These are phyloP conservation scores for Tromatobia lineatoria DNA, from an alignment of 2,888 invertebrate species.

Conservation along the genomic window DNA sequence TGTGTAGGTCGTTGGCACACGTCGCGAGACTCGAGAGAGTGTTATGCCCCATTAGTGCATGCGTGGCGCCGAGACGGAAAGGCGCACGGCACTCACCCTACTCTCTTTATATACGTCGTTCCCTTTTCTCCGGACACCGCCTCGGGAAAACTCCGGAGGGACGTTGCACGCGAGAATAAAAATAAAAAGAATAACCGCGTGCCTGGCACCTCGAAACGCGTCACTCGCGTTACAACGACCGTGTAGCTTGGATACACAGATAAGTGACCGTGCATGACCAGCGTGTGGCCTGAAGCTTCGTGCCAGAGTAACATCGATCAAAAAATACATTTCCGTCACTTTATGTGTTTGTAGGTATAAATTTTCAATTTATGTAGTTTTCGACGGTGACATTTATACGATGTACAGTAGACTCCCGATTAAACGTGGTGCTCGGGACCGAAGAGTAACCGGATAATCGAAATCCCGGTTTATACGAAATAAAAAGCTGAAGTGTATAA, in stretches of 20 bases:
- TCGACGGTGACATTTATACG: too few species aligned
- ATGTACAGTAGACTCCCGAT: too few species aligned
- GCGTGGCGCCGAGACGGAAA: constrained; percentile 56
- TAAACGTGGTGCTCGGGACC: too few species aligned
- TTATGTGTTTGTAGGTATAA: neutral
- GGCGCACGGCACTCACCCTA: constrained; percentile 34
- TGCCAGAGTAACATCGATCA: neutral
- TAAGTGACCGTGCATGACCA: neutral
- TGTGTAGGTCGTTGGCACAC: constrained; percentile 56
- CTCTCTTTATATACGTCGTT: constrained; percentile 1
- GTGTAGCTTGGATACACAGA: neutral
- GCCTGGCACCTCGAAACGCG: constrained; percentile 9
- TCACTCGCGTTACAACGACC: neutral
- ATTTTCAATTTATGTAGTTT: too few species aligned
- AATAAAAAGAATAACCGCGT: neutral
- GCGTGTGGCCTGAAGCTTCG: neutral
- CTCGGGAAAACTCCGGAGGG: constrained; percentile 21
- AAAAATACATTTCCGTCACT: neutral
- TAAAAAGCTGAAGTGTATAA: too few species aligned
- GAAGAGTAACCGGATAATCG: too few species aligned
- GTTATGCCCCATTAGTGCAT: constrained; percentile 58
- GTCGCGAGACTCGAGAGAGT: constrained; percentile 60
- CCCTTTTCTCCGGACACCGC: constrained; percentile 1
- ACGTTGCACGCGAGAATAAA: constrained; percentile 15
- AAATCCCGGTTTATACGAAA: too few species aligned